Conservation (phyloP, 37 sponge, comb jelly and placozoan genomes). For the Aplysina aerophoba region DNA sequence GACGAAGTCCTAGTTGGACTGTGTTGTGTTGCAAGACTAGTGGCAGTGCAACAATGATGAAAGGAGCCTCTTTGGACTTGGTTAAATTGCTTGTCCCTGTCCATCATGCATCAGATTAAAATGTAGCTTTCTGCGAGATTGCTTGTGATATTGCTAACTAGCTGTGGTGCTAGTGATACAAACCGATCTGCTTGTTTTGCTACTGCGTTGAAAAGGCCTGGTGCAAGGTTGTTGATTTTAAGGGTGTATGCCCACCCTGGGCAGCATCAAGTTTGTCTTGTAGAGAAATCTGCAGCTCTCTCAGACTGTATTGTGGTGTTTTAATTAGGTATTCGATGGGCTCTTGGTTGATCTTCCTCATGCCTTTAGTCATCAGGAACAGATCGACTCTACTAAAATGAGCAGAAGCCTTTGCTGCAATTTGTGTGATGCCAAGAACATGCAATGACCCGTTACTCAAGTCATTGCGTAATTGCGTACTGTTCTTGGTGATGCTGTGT, state of each 20-base stretch:
- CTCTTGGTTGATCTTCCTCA: no score
- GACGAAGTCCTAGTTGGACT: no score
- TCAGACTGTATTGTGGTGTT: neutral
- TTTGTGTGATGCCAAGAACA: conserved; percentile 46
- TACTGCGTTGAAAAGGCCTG: neutral
- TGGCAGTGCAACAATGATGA: no score
- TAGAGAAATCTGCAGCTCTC: neutral
- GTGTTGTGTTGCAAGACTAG: no score
- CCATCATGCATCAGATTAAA: no score
- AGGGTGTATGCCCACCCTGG: neutral
- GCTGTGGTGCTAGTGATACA: no score
- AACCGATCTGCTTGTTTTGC: neutral
- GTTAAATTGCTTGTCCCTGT: no score
- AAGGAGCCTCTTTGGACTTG: no score
- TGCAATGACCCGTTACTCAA: conserved; percentile 54
- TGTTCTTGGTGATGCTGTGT: conserved; percentile 6
- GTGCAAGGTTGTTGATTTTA: neutral
- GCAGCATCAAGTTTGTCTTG: neutral
- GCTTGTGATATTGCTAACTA: neutral
- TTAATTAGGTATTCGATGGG: neutral
- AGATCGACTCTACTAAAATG: neutral
- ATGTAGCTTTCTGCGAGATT: no score
- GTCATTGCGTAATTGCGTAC: conserved; percentile 40
- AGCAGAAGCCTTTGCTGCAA: conserved; percentile 52
- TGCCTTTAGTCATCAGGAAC: no score